phyloP scores from a whole-genome alignment of 2,113 vertebrate species.

The Terrapene triunguis region DNA sequence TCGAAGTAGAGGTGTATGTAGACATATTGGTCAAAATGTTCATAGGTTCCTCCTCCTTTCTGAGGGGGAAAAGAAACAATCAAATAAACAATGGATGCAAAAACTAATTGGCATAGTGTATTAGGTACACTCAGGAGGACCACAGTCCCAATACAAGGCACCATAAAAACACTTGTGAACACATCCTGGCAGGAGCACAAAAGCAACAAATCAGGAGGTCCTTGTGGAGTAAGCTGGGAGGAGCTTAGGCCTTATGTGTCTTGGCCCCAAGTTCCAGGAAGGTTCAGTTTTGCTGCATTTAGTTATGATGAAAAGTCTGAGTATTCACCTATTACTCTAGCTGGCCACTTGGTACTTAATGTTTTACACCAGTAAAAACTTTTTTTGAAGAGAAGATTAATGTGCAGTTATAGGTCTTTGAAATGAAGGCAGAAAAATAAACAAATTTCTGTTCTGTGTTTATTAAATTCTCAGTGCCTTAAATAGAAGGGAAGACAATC shows the following conservation, averaged over 20 bases:
- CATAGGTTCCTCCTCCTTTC: background rate
- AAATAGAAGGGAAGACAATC: background rate
- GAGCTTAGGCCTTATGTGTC: too few relatives aligned
- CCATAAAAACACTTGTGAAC: background rate
- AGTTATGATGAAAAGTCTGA: background rate
- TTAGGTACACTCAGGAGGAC: background rate
- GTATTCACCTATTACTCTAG: background rate
- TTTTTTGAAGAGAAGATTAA: background rate
- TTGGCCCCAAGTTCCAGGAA: background rate
- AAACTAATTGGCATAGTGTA: background rate
- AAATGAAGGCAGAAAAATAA: background rate
- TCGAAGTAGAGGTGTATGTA: background rate
- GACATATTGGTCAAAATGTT: background rate
- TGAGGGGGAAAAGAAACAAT: background rate
- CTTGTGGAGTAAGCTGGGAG: background rate
- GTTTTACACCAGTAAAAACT: background rate
- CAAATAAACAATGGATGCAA: background rate
- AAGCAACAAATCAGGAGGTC: background rate
- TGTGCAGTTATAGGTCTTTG: background rate
- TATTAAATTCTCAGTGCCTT: background rate
- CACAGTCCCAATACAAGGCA: background rate
- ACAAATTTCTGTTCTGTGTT: background rate
- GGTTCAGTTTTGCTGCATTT: accelerated
- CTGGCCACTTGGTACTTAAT: background rate
- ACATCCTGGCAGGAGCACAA: background rate